phyloP scores from a whole-genome alignment of 2,113 vertebrate species.

The Osmerus mordax region DNA sequence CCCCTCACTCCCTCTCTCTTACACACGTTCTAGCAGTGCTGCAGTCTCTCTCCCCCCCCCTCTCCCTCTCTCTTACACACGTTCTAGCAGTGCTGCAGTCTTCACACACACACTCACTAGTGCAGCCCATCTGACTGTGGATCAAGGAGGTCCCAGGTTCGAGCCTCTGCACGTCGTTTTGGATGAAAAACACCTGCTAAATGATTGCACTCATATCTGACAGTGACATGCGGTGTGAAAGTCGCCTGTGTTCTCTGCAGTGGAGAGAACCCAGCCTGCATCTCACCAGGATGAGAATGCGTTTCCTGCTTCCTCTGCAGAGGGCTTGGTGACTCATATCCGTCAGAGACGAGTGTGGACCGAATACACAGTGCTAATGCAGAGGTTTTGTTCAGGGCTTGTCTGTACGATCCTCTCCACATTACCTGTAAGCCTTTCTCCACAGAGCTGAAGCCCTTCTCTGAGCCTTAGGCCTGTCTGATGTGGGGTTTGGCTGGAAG shows the following conservation, averaged over 20 bases:
- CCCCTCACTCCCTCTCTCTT: too few species aligned
- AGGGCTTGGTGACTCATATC: conserved; percentile 50
- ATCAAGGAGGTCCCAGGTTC: too few species aligned
- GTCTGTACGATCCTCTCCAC: background rate
- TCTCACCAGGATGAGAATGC: conserved; percentile 16
- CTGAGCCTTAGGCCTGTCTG: background rate
- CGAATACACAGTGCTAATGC: conserved; percentile 17
- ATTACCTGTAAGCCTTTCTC: background rate
- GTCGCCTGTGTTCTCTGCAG: background rate
- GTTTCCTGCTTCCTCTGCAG: conserved; percentile 48
- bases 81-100: too few species aligned
- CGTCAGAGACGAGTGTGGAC: background rate
- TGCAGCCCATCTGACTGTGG: too few species aligned
- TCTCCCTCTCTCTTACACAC: too few species aligned
- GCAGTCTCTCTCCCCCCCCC: too few species aligned
- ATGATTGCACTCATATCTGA: too few species aligned
- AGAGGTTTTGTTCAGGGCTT: background rate
- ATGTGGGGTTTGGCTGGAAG: background rate
- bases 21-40: too few species aligned
- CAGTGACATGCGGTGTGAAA: background rate
- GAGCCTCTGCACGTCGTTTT: too few species aligned
- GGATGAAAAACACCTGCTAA: too few species aligned
- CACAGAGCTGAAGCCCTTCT: background rate
- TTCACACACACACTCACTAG: too few species aligned
- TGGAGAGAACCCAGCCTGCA: background rate